Evolutionary conservation across 2,888 invertebrate species (phyloP).

Genomic region (Ptychoptera contaminata): DNA sequence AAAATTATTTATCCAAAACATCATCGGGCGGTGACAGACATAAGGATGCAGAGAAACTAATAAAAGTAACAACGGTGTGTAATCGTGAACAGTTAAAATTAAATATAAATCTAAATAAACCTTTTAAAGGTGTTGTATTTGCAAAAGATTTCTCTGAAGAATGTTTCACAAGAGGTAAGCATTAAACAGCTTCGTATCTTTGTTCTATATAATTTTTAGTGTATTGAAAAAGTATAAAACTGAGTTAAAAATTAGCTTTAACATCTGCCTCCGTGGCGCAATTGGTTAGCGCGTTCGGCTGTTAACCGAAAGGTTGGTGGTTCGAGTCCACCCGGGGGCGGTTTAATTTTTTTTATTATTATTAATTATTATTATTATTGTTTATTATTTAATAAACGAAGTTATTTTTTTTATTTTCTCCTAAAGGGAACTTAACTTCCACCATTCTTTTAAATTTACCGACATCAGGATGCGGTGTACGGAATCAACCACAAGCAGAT

Average conservation of each 20-base stretch:
- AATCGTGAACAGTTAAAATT: no score
- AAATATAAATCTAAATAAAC: conserved; percentile 13
- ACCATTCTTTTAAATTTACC: conserved; percentile 23
- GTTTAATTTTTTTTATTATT: no score
- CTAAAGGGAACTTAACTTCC: conserved; percentile 12
- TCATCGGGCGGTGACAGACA: no score
- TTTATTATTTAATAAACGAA: not conserved
- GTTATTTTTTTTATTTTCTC: no score
- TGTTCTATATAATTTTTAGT: conserved; percentile 10
- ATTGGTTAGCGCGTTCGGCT: conserved; percentile 6
- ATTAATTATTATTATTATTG: not conserved
- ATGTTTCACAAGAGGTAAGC: conserved; percentile 43
- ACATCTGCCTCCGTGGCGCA: conserved; percentile 2
- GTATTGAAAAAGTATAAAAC: not conserved
- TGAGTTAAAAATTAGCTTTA: no score
- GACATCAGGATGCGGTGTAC: conserved; percentile 46
- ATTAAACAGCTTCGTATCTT: no score
- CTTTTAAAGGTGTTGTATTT: conserved; percentile 55
- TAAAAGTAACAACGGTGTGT: no score
- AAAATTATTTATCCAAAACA: no score
- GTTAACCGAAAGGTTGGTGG: conserved; percentile 5
- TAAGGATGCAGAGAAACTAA: no score
- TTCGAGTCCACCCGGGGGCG: conserved; percentile 5
- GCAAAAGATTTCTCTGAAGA: conserved; percentile 61
- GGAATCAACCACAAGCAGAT: conserved; percentile 37